Conservation (phyloP, 1,140 invertebrate genomes). For the Ctenoplectra terminalis region DNA sequence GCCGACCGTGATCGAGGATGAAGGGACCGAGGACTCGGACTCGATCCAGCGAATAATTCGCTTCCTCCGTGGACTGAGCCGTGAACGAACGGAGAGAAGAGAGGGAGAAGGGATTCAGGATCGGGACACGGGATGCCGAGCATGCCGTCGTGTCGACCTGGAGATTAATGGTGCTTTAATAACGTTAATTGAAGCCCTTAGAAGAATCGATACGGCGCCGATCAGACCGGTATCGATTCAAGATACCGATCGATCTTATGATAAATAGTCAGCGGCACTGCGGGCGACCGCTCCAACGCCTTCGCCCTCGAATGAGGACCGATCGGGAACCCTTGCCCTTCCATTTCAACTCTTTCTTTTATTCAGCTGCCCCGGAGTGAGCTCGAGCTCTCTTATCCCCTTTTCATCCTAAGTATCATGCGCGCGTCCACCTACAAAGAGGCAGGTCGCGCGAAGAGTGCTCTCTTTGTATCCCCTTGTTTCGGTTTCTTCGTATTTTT, state of each 20-base stretch:
- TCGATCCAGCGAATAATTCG: constrained; percentile 46
- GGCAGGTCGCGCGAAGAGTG: neutral
- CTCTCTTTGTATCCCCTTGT: constrained; percentile 4
- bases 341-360: constrained; percentile 59
- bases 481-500: too few relatives aligned
- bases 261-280: constrained; percentile 82
- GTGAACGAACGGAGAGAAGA: constrained; percentile 6
- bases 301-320: constrained; percentile 62
- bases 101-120: neutral
- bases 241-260: constrained; percentile 83
- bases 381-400: constrained; percentile 15
- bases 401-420: constrained; percentile 17
- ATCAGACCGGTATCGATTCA: constrained; percentile 78
- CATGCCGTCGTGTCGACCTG: constrained; percentile 75
- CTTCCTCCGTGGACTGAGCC: constrained; percentile 29
- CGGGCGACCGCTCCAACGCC: constrained; percentile 80
- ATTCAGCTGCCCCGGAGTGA: constrained; percentile 36
- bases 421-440: constrained; percentile 9
- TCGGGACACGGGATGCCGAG: constrained; percentile 71
- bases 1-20: constrained; percentile 55
- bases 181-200: constrained; percentile 83
- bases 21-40: constrained; percentile 49
- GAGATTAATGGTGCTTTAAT: constrained; percentile 83
- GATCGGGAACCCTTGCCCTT: constrained; percentile 58
- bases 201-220: constrained; percentile 81